Evolutionary conservation across 2,888 invertebrate genomes (phyloP).

Genomic region (Teinopalpus imperialis): DNA sequence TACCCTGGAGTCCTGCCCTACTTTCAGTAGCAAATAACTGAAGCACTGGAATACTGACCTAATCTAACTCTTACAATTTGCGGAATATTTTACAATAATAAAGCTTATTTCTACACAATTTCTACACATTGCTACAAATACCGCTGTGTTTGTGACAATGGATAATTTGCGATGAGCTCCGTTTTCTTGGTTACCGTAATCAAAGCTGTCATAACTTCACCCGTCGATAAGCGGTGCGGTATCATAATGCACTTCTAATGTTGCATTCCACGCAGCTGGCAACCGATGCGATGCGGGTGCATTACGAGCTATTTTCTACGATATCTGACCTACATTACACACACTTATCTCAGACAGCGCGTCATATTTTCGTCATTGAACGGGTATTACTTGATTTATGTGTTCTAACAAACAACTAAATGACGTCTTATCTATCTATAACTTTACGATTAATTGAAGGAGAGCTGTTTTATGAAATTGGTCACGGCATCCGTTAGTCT

Average conservation of each 20-base stretch:
- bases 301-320: slow-evolving; percentile 15
- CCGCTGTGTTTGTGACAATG: too few species aligned
- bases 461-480: not conserved
- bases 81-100: too few species aligned
- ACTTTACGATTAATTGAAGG: slow-evolving; percentile 9
- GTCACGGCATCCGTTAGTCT: too few species aligned
- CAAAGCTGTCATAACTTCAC: slow-evolving; percentile 31
- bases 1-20: too few species aligned
- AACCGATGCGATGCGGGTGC: slow-evolving; percentile 16
- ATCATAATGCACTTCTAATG: slow-evolving; percentile 49
- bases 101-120: too few species aligned
- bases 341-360: slow-evolving; percentile 47
- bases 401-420: slow-evolving; percentile 15
- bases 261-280: slow-evolving; percentile 40
- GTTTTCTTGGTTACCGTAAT: slow-evolving; percentile 10
- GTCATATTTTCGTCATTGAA: slow-evolving; percentile 43
- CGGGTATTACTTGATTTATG: slow-evolving; percentile 7
- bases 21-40: too few species aligned
- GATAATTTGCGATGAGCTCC: too few species aligned
- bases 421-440: slow-evolving; percentile 14
- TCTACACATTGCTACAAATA: too few species aligned
- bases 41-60: too few species aligned
- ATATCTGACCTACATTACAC: slow-evolving; percentile 61
- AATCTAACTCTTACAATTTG: too few species aligned
- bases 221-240: slow-evolving; percentile 29